Evolutionary conservation across 2,888 invertebrate genomes (phyloP).

Genomic region (Rhimphoctona megacephalus): DNA sequence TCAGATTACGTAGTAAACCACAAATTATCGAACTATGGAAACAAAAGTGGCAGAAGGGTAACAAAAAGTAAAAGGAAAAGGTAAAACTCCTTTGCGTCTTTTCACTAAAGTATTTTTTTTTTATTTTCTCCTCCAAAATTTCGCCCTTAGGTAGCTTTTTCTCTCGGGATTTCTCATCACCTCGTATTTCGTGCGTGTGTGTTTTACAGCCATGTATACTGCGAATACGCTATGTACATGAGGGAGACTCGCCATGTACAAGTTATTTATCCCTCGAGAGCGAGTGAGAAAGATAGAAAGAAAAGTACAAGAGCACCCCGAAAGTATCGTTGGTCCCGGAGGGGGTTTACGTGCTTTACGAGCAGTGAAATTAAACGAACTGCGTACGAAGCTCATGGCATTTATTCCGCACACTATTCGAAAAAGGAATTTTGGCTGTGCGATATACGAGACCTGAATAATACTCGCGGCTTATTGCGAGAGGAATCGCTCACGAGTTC

Average conservation of each 20-base stretch:
- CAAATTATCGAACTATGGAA: not conserved
- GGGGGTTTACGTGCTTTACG: constrained; percentile 71
- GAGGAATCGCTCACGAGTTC: constrained; percentile 65
- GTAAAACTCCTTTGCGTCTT: not conserved
- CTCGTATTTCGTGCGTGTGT: constrained; percentile 26
- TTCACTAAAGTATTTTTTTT: constrained; percentile 8
- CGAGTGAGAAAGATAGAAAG: constrained; percentile 22
- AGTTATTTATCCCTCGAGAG: constrained; percentile 53
- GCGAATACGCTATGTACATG: constrained; percentile 46
- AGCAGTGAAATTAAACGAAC: constrained; percentile 73
- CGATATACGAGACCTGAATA: constrained; percentile 43
- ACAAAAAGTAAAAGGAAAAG: not conserved
- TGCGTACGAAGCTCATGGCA: constrained; percentile 47
- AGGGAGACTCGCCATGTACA: constrained; percentile 48
- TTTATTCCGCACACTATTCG: constrained; percentile 29
- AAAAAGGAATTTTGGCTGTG: constrained; percentile 29
- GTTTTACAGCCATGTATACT: not conserved
- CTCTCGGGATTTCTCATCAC: constrained; percentile 44
- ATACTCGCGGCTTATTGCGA: constrained; percentile 52
- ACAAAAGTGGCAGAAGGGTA: not conserved
- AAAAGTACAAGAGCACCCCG: constrained; percentile 40
- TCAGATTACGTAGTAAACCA: not conserved
- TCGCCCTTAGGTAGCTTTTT: constrained; percentile 20
- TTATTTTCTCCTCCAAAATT: constrained; percentile 28
- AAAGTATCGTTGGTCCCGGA: constrained; percentile 61